Evolutionary conservation across 2,113 vertebrate genomes (phyloP).

Genomic region (Isichthys henryi): DNA sequence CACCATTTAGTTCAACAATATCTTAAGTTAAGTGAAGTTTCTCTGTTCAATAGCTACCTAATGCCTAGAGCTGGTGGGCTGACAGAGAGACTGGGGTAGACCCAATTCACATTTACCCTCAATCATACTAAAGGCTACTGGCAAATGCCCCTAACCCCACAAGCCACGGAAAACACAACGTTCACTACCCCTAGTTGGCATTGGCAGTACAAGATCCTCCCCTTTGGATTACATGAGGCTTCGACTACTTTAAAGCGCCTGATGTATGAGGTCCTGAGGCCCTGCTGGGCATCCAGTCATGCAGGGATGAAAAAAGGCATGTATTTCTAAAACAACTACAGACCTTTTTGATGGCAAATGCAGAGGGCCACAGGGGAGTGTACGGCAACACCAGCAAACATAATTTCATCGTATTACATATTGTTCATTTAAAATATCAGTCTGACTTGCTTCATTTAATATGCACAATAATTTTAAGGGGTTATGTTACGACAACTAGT

Average conservation of each 20-base stretch:
- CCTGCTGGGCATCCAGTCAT: not conserved
- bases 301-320: not conserved
- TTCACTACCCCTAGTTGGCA: not conserved
- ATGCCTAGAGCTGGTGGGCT: not conserved
- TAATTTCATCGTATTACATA: not conserved
- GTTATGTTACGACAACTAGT: not conserved
- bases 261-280: not conserved
- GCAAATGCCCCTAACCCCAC: not conserved
- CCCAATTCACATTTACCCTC: not conserved
- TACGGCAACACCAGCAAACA: not conserved
- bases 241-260: not conserved
- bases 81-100: not conserved
- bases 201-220: not conserved
- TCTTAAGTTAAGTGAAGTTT: not conserved
- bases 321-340: not conserved
- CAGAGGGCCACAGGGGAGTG: not conserved
- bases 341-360: not conserved
- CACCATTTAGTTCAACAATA: not conserved
- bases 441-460: not conserved
- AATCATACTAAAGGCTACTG: not conserved
- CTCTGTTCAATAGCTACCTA: not conserved
- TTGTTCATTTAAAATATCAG: not conserved
- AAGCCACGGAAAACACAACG: not conserved
- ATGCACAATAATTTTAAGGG: not conserved
- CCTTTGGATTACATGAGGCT: not conserved